Conservation (phyloP, 2,113 vertebrate species). For the Myanophis thanlyinensis region DNA sequence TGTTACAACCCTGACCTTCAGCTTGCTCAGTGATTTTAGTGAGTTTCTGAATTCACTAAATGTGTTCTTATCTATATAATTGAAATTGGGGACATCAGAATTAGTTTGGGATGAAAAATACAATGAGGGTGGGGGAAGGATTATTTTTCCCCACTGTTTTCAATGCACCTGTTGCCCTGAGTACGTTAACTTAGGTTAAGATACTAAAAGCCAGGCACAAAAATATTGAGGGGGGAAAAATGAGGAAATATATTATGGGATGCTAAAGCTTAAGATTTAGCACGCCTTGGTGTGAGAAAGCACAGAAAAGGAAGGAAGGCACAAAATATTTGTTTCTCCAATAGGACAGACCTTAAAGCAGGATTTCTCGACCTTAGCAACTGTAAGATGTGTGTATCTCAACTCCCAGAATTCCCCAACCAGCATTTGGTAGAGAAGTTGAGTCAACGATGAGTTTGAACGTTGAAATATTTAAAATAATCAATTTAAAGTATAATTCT, state of each 20-base stretch:
- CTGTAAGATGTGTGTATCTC: neutral
- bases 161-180: slow-evolving; percentile 10
- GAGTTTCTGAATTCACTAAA: slow-evolving; percentile 27
- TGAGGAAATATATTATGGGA: neutral
- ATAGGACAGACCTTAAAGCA: neutral
- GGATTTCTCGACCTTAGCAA: neutral
- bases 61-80: slow-evolving; percentile 17
- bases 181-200: neutral
- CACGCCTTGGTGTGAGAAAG: neutral
- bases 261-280: neutral
- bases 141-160: neutral
- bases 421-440: neutral
- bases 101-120: slow-evolving; percentile 14
- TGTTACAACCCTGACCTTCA: slow-evolving; percentile 20
- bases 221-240: neutral
- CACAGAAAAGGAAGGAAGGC: neutral
- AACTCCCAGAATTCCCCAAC: neutral
- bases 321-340: neutral
- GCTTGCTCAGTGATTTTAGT: neutral
- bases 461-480: neutral
- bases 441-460: neutral
- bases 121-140: neutral
- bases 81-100: slow-evolving; percentile 21
- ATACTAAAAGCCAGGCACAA: neutral
- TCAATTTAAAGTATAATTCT: neutral